Conservation (phyloP, 2,113 vertebrate genomes). For the Pachypanchax playfairii region DNA sequence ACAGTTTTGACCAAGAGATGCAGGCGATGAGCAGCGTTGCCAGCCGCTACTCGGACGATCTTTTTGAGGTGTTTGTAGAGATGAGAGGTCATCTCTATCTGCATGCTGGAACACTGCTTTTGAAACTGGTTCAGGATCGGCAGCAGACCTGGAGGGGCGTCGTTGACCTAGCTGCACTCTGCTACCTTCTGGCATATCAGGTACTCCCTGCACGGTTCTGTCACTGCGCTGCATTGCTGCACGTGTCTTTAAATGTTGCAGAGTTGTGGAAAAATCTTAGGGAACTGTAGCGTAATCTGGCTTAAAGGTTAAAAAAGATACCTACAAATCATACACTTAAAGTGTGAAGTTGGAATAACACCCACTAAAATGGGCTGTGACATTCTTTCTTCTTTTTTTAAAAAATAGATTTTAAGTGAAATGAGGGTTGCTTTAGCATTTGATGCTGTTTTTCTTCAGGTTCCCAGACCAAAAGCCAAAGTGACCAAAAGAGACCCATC, state of each 20-base stretch:
- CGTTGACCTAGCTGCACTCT: slow-evolving; percentile 85
- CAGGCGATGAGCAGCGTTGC: slow-evolving; percentile 80
- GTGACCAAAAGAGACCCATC: slow-evolving; percentile 85
- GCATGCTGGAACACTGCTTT: slow-evolving; percentile 86
- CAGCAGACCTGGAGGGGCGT: slow-evolving; percentile 87
- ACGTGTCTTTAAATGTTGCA: too few relatives aligned
- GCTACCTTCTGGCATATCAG: slow-evolving; percentile 93
- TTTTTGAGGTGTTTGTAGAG: slow-evolving; percentile 86
- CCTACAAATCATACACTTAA: too few relatives aligned
- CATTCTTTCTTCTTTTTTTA: too few relatives aligned
- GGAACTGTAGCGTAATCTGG: too few relatives aligned
- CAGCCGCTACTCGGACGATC: slow-evolving; percentile 78
- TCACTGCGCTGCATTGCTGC: not conserved
- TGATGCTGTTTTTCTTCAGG: slow-evolving; percentile 66
- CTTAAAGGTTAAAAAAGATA: too few relatives aligned
- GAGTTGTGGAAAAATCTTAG: too few relatives aligned
- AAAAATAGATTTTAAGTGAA: not conserved
- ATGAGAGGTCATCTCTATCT: slow-evolving; percentile 93
- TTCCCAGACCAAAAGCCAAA: slow-evolving; percentile 90
- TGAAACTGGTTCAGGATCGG: slow-evolving; percentile 89
- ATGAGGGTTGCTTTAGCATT: too few relatives aligned
- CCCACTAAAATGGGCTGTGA: too few relatives aligned
- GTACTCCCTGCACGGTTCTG: slow-evolving; percentile 64
- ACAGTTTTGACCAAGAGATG: slow-evolving; percentile 89
- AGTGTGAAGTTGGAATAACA: too few relatives aligned